Evolutionary conservation across 2,888 invertebrate species (phyloP), one percentile per base, ranked within the genome.

Genomic region (Linyphia triangularis): DNA sequence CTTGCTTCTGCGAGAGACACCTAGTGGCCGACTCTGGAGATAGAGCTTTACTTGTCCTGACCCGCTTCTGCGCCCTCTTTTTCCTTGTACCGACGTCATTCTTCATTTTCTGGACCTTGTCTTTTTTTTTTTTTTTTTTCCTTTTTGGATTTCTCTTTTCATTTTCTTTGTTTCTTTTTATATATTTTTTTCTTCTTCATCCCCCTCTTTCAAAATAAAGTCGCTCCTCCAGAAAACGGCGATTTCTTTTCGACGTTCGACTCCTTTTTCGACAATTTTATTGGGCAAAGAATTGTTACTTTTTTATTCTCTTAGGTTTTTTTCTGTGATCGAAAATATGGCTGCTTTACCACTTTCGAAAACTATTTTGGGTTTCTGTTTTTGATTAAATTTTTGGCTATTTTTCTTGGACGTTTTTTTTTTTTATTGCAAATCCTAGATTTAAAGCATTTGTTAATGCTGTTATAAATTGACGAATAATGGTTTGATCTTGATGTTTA

Each of bases 141-240:
- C 69, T 85, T 85, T 69, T 69, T 75, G 75, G 84, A 88, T 83
- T 75, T 81, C 78, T 65, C 65, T 33, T 77, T 78, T 43, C 65
- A 40, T 57, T 75, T 72, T 77, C 72, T 75, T 61, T 79, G 51
- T 40, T 89, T 89, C 75, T 89, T 86, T 75, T 89, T 85, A 75
- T 69, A 61, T 79, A 81, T 61, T 69, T 82, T 84, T 59, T 72
- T 75, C 84, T 61, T 83, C 78, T 78, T 51, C 75, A 90, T 85
- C 89, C 89, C 88, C 75, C 90, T 86, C 90, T 86, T 89, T 89
- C 88, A 81, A 85, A 88, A 88, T 85, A 89, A 82, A 85, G 67
- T 77, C 83, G 90, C 86, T 89, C 89, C 78, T 77, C 84, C 88
- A 69, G 81, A 40, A 33, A 88, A 73, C 89, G 70, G 69, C 78